Percentiles rank a stretch among this genome's conserved stretches.
Conservation (phyloP, 2,113 vertebrate species). For the Mesocricetus auratus region DNA sequence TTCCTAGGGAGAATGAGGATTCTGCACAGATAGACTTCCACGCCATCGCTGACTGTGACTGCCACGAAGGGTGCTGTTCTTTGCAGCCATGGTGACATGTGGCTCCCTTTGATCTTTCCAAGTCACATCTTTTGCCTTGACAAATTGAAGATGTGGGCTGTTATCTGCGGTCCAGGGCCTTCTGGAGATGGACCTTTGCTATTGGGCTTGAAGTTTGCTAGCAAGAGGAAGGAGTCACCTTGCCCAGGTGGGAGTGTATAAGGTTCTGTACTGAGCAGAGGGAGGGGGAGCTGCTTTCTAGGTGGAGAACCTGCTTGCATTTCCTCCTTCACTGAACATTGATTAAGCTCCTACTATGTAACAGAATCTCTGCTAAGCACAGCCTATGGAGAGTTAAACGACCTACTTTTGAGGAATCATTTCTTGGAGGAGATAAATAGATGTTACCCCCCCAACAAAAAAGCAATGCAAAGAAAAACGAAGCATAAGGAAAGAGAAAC, state of each 20-base stretch:
- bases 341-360: not conserved
- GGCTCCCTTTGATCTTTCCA: not conserved
- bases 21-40: not conserved
- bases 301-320: not conserved
- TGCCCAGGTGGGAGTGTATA: not conserved
- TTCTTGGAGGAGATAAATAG: not conserved
- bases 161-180: not conserved
- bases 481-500: not conserved
- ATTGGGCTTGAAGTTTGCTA: not conserved
- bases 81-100: not conserved
- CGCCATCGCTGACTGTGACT: too few relatives aligned
- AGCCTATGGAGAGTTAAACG: not conserved
- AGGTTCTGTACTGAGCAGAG: not conserved
- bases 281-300: not conserved
- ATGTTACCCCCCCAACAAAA: not conserved
- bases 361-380: not conserved
- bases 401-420: not conserved
- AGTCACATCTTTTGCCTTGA: not conserved
- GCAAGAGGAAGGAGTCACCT: not conserved
- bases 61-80: not conserved
- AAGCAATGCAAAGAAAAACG: not conserved
- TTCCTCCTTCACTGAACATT: not conserved
- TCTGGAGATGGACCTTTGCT: not conserved
- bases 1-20: not conserved
- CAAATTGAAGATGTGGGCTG: fast-evolving